These are phyloP conservation scores for Augochlorella aurata DNA, from an alignment of 2,888 invertebrate species.

Conservation along the genomic window DNA sequence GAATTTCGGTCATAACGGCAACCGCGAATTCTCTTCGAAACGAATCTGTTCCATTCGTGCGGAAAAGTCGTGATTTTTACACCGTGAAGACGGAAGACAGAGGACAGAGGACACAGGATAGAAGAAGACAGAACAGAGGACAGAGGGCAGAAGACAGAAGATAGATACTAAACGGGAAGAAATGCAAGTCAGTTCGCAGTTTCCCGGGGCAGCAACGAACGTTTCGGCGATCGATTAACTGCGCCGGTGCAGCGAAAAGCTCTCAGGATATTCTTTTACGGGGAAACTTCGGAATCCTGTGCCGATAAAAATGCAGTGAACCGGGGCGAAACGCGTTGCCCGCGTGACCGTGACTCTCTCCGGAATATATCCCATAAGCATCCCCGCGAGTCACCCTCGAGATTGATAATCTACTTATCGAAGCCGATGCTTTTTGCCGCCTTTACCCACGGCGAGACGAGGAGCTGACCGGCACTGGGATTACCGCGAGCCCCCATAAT, in stretches of 20 bases:
- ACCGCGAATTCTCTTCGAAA: neutral
- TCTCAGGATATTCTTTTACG: constrained; percentile 21
- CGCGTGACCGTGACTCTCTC: neutral
- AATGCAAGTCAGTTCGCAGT: neutral
- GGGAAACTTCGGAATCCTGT: neutral
- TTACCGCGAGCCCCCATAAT: neutral
- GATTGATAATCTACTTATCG: constrained; percentile 59
- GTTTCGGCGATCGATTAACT: constrained; percentile 1
- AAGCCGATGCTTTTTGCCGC: neutral
- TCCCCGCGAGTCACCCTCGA: constrained; percentile 19
- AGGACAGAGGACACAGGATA: no score
- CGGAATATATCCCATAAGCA: neutral
- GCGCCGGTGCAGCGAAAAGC: neutral
- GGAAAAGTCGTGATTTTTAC: no score
- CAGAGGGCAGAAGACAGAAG: neutral
- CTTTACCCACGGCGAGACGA: no score
- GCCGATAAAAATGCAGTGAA: constrained; percentile 14
- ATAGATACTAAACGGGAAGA: neutral
- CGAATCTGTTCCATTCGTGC: neutral
- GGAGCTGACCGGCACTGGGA: neutral
- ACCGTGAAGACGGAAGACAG: no score
- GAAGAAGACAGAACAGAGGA: neutral
- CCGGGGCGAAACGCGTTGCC: neutral
- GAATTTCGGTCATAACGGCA: neutral
- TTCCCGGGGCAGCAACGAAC: neutral